Evolutionary conservation across 2,113 vertebrate genomes (phyloP), one percentile per base, ranked within the genome.

Genomic region (Xyliphius kryptos): DNA sequence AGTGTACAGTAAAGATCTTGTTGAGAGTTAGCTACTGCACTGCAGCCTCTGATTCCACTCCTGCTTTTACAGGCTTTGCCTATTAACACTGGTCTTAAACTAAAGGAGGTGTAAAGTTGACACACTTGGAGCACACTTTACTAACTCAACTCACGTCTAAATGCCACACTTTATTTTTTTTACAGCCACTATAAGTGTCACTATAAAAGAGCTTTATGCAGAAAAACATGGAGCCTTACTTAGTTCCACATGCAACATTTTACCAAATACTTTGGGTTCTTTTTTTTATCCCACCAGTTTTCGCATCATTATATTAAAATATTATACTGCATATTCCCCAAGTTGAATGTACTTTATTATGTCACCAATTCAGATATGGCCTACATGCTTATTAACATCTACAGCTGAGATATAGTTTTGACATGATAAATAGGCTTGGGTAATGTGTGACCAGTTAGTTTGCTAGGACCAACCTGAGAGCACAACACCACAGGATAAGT

Each of bases 61-160:
- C 52, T 63, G 81, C 79, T 80, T 86, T 87, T 85, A 86, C 79
- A 72, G 73, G 80, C 74, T 67, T 74, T 69, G 46, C 79, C 72
- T 82, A 80, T 84, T 84, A 85, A 82, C 81, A 77, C 80, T n/a
- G n/a, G n/a, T n/a, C n/a, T n/a, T n/a, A n/a, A n/a, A n/a, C n/a
- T n/a, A n/a, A n/a, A n/a, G n/a, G n/a, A n/a, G n/a, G n/a, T n/a
- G n/a, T 77, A 66, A 63, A 63, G 68, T 44, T 71, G n/a, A n/a
- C n/a, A n/a, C 55, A 63, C 36, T 59, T 43, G n/a, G 48, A 20
- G 2, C 38, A 67, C 73, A 13, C 56, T 49, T 38, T 46, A 32
- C 49, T 5, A 17, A 8, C 37, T 43, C 13, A 62, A 21, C 21
- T 49, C 37, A 47, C 15, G 13, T 53, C 32, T 37, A 38, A 36